Evolutionary conservation across 64 coral and sea anemone genomes (phyloP).

Genomic region (Astreopora myriophthalma): DNA sequence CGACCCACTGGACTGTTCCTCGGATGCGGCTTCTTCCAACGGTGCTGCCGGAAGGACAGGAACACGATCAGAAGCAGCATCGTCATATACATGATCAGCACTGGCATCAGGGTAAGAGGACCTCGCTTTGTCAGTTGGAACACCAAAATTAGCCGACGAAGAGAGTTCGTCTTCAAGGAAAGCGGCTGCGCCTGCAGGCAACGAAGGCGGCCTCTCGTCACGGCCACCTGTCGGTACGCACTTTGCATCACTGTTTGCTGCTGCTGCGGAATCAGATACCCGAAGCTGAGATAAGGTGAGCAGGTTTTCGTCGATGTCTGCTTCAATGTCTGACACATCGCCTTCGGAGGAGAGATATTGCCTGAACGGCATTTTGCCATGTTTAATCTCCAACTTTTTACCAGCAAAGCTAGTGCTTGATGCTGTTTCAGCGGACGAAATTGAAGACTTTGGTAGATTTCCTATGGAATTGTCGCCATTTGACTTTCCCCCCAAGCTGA

Average conservation of each 20-base stretch:
- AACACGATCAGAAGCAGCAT: background rate
- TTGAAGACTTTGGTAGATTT: background rate
- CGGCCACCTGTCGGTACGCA: background rate
- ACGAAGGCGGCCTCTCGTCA: background rate
- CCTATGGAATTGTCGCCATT: background rate
- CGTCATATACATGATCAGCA: too few species aligned
- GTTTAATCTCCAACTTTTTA: background rate
- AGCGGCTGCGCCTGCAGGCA: background rate
- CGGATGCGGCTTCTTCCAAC: background rate
- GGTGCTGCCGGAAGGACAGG: background rate
- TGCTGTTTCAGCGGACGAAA: background rate
- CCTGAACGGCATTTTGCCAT: background rate
- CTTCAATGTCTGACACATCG: conserved; percentile 87
- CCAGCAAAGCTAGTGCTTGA: background rate
- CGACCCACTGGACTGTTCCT: conserved; percentile 32
- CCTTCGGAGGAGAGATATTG: conserved; percentile 50
- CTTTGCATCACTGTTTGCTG: background rate
- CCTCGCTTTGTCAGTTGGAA: background rate
- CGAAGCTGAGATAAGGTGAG: background rate
- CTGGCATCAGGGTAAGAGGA: background rate
- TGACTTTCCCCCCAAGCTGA: too few species aligned
- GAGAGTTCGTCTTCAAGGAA: background rate
- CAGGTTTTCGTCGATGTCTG: conserved; percentile 73
- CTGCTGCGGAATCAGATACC: background rate
- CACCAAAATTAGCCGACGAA: background rate